Conservation (phyloP, 1,140 invertebrate species). For the Ctenoplectra terminalis region DNA sequence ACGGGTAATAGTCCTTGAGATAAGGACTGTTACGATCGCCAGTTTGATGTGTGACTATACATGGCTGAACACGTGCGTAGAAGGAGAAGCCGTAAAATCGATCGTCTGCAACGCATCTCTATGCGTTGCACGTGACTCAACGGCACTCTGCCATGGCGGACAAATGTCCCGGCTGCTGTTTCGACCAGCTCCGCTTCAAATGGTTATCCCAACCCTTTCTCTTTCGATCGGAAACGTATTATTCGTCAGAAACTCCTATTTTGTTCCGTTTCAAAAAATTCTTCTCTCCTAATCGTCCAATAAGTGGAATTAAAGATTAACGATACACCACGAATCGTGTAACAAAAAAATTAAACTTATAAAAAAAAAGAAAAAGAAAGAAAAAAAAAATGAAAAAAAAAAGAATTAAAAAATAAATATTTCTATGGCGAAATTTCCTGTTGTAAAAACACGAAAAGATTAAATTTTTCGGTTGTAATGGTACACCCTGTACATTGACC, state of each 20-base stretch:
- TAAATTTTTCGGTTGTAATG: too few relatives aligned
- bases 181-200: neutral
- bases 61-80: slow-evolving; percentile 55
- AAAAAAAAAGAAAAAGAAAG: neutral
- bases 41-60: slow-evolving; percentile 33
- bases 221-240: too few relatives aligned
- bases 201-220: too few relatives aligned
- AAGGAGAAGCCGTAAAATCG: slow-evolving; percentile 63
- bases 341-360: too few relatives aligned
- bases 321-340: too few relatives aligned
- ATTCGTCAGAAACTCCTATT: too few relatives aligned
- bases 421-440: too few relatives aligned
- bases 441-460: too few relatives aligned
- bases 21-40: slow-evolving; percentile 18
- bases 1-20: neutral
- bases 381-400: too few relatives aligned
- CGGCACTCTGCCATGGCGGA: slow-evolving; percentile 61
- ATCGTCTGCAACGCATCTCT: slow-evolving; percentile 64
- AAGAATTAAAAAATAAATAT: too few relatives aligned
- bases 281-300: neutral
- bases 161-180: slow-evolving; percentile 28
- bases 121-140: slow-evolving; percentile 67
- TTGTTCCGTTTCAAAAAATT: neutral
- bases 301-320: too few relatives aligned
- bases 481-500: too few relatives aligned